Base-by-base conservation (phyloP, 2,797 vertebrate genomes). In the Tachyglossus aculeatus region DNA sequence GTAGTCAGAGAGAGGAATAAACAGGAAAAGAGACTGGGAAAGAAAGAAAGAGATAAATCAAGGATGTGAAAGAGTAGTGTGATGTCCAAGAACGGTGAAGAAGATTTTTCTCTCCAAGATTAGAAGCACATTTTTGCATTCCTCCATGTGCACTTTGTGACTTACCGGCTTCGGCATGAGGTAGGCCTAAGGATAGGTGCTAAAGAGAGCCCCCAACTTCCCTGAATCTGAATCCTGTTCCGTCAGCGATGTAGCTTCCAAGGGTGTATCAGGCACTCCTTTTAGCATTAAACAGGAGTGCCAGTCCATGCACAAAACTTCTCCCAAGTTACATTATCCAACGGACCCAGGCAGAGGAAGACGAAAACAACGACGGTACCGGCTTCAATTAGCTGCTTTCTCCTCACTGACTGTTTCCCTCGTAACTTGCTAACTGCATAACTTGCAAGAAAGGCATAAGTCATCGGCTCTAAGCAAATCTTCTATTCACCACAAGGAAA, bases 401-500 rank as follows among this genome's bases (percentile, higher is more conserved):
- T 90, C 87, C 86, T 86, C 67, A 82, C 88, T 82, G 87, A 86
- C 86, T 77, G 87, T 88, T 88, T 88, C 82, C 86, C 86, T 53
- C 37, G 84, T 61, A 82, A 60, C 89, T 90, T 4, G 62, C 91
- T 83, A 83, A 78, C 91, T 89, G 90, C 87, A 86, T 78, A 88
- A 91, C 89, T 92, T 86, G 84, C 86, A 90, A 94, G 91, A 94
- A 93, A 93, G 88, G 90, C 91, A 89, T 88, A 93, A 93, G 92
- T 93, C 92, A 93, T 92, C 87, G 67, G 88, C 86, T 92, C 90
- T 93, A 93, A 88, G 89, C 91, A 90, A 92, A 91, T 90, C 92
- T 92, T 90, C 91, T 93, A 90, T 93, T 93, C 93, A 93, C 89
- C 90, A 91, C 88, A 82, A 94, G 92, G 94, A 94, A 96, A 95